Percentiles rank a stretch among this genome's conserved stretches.
phyloP scores from a whole-genome alignment of 1,140 invertebrate species.

The Trypoxylus dichotomus region DNA sequence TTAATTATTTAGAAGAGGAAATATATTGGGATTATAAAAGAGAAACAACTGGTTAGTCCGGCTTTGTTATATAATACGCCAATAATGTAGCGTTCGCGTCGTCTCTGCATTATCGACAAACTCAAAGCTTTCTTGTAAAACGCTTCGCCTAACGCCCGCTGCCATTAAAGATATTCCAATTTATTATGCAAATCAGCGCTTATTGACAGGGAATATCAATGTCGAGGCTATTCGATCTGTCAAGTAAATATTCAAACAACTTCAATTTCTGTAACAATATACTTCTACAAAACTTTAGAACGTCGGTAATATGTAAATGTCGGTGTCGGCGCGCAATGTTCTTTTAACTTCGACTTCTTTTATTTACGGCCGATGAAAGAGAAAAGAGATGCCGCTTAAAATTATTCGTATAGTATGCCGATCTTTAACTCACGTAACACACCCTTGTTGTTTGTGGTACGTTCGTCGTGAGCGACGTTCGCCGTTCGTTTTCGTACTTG shows the following conservation, averaged over 20 bases:
- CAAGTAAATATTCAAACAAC: conserved; percentile 10
- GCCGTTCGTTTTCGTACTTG: neutral
- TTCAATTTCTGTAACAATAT: conserved; percentile 26
- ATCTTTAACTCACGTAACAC: neutral
- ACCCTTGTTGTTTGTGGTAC: neutral
- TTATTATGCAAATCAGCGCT: conserved; percentile 14
- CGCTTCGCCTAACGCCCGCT: neutral
- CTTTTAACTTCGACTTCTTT: conserved; percentile 15
- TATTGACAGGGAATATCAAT: conserved; percentile 22
- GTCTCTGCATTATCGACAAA: neutral
- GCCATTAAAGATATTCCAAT: conserved; percentile 5
- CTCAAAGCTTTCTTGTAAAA: conserved; percentile 9
- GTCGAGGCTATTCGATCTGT: conserved; percentile 6
- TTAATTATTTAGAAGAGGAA: neutral
- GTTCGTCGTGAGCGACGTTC: neutral
- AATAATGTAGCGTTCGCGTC: neutral
- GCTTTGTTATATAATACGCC: conserved; percentile 1
- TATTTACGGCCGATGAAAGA: conserved; percentile 5
- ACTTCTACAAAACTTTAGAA: conserved; percentile 22
- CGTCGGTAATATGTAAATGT: conserved; percentile 22
- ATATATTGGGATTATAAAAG: neutral
- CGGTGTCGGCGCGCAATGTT: neutral
- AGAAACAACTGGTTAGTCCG: conserved; percentile 4
- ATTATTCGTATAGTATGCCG: conserved; percentile 8
- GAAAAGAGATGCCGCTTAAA: neutral